Evolutionary conservation across 1,140 invertebrate genomes (phyloP).

Genomic region (Trypoxylus dichotomus): DNA sequence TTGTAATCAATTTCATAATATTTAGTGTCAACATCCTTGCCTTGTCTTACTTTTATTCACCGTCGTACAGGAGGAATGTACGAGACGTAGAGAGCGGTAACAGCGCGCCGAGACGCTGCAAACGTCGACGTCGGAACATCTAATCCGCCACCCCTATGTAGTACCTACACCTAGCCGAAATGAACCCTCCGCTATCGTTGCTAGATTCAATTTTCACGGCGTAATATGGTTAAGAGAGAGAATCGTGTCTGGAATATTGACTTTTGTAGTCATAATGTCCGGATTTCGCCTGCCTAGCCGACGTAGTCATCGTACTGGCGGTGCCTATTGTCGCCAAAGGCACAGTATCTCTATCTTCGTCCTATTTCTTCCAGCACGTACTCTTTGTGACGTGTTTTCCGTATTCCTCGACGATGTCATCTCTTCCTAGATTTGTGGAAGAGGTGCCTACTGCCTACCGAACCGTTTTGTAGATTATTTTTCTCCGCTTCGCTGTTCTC

Average conservation of each 20-base stretch:
- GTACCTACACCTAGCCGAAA: constrained; percentile 29
- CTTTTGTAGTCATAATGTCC: constrained; percentile 36
- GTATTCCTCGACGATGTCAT: background rate
- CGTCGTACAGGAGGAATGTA: background rate
- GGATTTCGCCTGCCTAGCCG: constrained; percentile 7
- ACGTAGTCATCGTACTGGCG: background rate
- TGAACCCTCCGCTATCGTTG: constrained; percentile 44
- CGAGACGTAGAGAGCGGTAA: background rate
- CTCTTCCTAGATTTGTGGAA: background rate
- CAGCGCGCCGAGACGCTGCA: background rate
- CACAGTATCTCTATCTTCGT: too few species aligned
- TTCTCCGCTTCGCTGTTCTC: background rate
- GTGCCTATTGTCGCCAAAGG: background rate
- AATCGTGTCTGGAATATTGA: constrained; percentile 50
- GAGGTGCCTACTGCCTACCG: too few species aligned
- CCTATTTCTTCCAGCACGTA: background rate
- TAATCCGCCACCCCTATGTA: background rate
- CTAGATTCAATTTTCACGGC: constrained; percentile 51
- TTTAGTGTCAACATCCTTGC: too few species aligned
- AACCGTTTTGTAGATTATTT: background rate
- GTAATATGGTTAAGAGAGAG: constrained; percentile 51
- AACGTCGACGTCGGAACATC: background rate
- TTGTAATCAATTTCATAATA: too few species aligned
- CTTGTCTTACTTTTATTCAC: too few species aligned
- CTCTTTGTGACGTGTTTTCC: background rate